Evolutionary conservation across 2,113 vertebrate species (phyloP), one percentile per base, ranked within the genome.

Genomic region (Zingel zingel): DNA sequence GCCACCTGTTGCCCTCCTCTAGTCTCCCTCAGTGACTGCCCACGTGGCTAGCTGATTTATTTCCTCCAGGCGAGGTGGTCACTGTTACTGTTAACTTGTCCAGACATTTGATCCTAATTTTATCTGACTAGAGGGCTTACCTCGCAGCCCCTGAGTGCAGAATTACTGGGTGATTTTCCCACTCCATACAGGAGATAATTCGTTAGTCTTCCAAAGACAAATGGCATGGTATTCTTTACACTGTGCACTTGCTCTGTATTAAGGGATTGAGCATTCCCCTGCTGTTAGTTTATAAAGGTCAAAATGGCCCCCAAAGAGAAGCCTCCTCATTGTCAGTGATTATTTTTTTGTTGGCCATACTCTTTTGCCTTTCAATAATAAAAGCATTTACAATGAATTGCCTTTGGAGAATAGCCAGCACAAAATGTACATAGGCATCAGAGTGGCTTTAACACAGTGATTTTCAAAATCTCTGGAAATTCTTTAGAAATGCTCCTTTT

Each of bases 31-130:
- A 16, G 77, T 73, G 69, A 82, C 81, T 71, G 64, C 85, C 67
- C 21, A 43, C 33, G 43, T 74, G 77, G 77, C 75, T 57, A 47
- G 65, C 81, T 89, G 77, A 84, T 91, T 86, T 86, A 86, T 88
- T 86, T 84, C 81, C 84, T 87, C 54, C 19, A 65, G 36, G 56
- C 57, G 18, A 86, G 89, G 79, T 84, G 87, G 80, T 84, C 92
- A 86, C 80, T 64, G 87, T 89, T 87, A 84, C 88, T 87, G 91
- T 87, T 51, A 88, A 87, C 83, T 86, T 70, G 74, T 89, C 78
- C 83, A 89, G 92, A 91, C 93, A 85, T 88, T 89, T 92, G 86
- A 92, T 85, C 82, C 90, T 93, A 88, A 94, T 91, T 91, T 81
- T 69, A 89, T 92, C 89, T 82, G 92, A 90, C 92, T 79, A 12